Conservation (phyloP, 2,888 invertebrate genomes). For the Parthenolecanium corni region DNA sequence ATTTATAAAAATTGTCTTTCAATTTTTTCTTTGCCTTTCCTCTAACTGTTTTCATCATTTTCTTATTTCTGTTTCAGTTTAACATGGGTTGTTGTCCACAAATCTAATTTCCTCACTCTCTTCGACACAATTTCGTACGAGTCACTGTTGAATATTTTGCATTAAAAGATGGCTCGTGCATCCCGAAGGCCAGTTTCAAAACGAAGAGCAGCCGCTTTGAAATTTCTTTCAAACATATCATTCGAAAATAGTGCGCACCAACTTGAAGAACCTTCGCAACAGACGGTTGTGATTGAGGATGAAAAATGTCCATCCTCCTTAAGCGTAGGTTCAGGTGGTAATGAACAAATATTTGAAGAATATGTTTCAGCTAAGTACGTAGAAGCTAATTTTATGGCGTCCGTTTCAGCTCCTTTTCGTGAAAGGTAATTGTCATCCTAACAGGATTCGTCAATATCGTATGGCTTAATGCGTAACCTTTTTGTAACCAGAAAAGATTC, state of each 20-base stretch:
- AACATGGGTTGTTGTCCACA: no score
- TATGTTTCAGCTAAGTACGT: constrained; percentile 9
- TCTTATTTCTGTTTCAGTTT: no score
- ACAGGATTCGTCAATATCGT: no score
- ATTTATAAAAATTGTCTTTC: no score
- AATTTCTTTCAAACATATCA: constrained; percentile 90
- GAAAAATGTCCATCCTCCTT: not conserved
- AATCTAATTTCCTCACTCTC: no score
- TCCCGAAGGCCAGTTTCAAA: constrained; percentile 6
- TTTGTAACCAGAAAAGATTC: no score
- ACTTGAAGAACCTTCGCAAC: constrained; percentile 22
- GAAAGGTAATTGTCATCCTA: constrained; percentile 10
- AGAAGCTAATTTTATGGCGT: constrained; percentile 5
- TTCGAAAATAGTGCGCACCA: constrained; percentile 54
- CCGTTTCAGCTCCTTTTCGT: constrained; percentile 11
- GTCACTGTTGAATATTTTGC: no score
- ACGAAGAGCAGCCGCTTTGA: constrained; percentile 79
- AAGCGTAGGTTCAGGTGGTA: not conserved
- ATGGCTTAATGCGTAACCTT: no score
- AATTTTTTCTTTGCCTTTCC: no score
- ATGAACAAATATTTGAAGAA: constrained; percentile 16
- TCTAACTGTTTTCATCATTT: no score
- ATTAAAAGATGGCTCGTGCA: constrained; percentile 17
- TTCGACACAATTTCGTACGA: no score
- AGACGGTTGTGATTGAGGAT: constrained; percentile 16